Conservation (phyloP, 2,113 vertebrate species). For the Bujurquina vittata region DNA sequence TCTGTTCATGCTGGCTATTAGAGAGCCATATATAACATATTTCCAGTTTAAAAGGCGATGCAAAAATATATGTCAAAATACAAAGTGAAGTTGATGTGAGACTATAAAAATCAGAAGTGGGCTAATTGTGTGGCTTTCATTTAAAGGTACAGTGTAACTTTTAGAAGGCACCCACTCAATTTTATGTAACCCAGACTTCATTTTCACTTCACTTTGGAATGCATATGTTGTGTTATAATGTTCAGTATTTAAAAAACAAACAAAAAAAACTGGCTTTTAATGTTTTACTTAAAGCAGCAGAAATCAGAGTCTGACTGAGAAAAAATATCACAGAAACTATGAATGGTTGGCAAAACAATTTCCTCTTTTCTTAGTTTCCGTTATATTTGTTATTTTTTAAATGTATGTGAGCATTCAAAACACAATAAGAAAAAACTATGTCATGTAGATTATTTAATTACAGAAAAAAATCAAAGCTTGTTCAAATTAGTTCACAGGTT, state of each 20-base stretch:
- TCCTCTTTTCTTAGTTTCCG: neutral
- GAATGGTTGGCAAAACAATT: neutral
- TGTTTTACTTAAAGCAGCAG: neutral
- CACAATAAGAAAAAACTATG: neutral
- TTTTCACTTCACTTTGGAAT: neutral
- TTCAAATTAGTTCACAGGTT: neutral
- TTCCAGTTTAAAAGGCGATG: neutral
- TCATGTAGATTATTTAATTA: neutral
- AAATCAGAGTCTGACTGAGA: neutral
- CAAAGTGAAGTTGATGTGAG: neutral
- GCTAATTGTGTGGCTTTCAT: neutral
- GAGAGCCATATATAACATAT: neutral
- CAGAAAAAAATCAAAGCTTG: neutral
- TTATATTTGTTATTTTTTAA: neutral
- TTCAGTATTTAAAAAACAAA: neutral
- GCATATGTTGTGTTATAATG: neutral
- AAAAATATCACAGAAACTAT: neutral
- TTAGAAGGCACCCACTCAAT: neutral
- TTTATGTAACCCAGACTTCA: neutral
- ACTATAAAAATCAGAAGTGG: fast-evolving
- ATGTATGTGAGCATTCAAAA: neutral
- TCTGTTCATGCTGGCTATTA: neutral
- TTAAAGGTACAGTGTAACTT: neutral
- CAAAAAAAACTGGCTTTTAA: fast-evolving
- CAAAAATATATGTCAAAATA: neutral